phyloP scores from a whole-genome alignment of 2,888 invertebrate species.

The Chironomus tentans region DNA sequence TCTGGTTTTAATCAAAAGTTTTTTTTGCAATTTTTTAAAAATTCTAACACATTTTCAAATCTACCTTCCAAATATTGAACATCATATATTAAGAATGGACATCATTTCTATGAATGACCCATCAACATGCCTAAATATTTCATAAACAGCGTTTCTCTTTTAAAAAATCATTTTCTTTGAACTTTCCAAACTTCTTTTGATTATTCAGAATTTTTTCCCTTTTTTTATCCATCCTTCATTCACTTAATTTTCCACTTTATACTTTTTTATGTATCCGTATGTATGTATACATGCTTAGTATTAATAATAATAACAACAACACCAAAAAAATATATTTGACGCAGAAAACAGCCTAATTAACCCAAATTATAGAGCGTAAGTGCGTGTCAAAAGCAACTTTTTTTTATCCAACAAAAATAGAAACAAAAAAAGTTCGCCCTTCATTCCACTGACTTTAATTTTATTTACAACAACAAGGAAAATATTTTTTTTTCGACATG shows the following conservation, averaged over 20 bases:
- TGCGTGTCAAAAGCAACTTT: conserved; percentile 18
- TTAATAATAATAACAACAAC: neutral
- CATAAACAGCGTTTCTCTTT: no score
- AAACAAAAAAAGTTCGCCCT: neutral
- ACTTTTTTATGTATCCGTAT: neutral
- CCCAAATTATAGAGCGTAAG: conserved; percentile 14
- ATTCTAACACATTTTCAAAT: no score
- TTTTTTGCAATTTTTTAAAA: no score
- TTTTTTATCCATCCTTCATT: neutral
- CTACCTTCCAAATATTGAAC: no score
- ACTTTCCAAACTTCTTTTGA: no score
- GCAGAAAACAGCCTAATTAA: conserved; percentile 17
- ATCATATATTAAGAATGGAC: no score
- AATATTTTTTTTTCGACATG: conserved; percentile 13
- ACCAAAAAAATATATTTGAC: neutral
- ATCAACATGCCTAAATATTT: no score
- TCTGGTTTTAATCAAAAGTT: no score
- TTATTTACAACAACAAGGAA: no score
- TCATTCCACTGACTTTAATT: neutral
- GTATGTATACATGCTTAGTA: neutral
- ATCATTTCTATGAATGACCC: no score
- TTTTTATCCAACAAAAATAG: neutral
- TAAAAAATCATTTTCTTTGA: no score
- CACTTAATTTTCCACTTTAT: neutral
- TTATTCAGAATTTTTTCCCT: no score